Conservation (phyloP, 2,797 vertebrate species). For the Gadopsis bispinosus region DNA sequence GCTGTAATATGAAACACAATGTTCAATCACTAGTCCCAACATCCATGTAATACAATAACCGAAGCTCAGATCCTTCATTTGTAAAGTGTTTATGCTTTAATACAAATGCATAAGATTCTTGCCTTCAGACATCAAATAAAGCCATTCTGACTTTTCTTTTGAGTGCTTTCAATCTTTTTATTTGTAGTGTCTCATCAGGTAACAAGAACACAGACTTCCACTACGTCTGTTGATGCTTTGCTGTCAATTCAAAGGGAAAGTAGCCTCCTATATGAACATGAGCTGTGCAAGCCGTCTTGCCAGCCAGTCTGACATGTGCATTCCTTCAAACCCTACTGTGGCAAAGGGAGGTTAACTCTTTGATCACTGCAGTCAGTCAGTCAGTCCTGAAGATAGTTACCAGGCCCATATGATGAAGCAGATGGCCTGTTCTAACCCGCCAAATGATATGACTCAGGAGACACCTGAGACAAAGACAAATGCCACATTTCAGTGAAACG, state of each 20-base stretch:
- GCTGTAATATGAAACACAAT: conserved; percentile 21
- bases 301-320: conserved; percentile 61
- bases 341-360: conserved; percentile 28
- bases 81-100: conserved; percentile 33
- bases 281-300: conserved; percentile 2
- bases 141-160: conserved; percentile 22
- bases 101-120: conserved; percentile 13
- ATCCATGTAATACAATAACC: conserved; percentile 8
- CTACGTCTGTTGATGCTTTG: neutral
- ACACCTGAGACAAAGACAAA: neutral
- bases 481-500: conserved; percentile 42
- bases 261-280: conserved; percentile 14
- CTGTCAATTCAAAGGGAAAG: conserved; percentile 18
- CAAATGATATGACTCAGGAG: neutral
- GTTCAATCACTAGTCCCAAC: neutral
- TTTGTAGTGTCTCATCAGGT: neutral
- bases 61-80: conserved; percentile 43
- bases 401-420: neutral
- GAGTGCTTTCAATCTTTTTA: conserved; percentile 23
- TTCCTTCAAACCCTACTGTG: conserved; percentile 44
- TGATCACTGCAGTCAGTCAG: neutral
- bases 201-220: neutral
- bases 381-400: neutral
- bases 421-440: conserved; percentile 15
- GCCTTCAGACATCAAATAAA: conserved; percentile 68